Evolutionary conservation across 1,140 invertebrate species (phyloP), one percentile per base, ranked within the genome.

Genomic region (Patella vulgata): DNA sequence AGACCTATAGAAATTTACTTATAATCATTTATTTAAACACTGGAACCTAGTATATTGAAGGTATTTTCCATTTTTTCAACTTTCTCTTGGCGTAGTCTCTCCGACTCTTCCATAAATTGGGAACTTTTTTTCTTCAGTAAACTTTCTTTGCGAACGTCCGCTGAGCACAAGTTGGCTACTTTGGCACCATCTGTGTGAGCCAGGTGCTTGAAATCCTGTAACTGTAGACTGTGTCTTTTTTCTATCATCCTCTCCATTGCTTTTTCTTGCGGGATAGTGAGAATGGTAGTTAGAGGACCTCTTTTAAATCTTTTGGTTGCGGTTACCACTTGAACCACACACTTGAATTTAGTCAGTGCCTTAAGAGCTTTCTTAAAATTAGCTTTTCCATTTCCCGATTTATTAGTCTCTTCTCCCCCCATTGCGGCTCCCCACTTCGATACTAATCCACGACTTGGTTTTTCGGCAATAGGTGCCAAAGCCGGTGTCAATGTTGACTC

Each of bases 191-290:
- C 11, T 47, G 39, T 50, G 12, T 39, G 30, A 23, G 40, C 54
- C 12, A 70, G 40, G 28, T 43, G n/a, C 31, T 59, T 62, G 25
- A 31, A 56, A 3, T 65, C 67, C 5, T 48, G 43, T 21, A 44
- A 39, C 1, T 30, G 33, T 5, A 48, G 1, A 21, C 66, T 48
- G 19, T 57, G 31, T 17, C 48, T 36, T 21, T 47, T 39, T 2
- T 70, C 33, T 31, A 62, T 44, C 3, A 66, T 56, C 23, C 59
- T 56, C 19, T 52, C 53, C 59, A 70, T 62, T 5, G 67, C 67
- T 43, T 65, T 25, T 21, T 70, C 67, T 25, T 70, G 67, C n/a
- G 67, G 40, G 25, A 70, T 70, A 12, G 55, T 65, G 0, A 70
- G 30, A 23, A 70, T 70, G n/a, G 63, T 66, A 8, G 52, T 59